These are phyloP conservation scores for Falco peregrinus DNA, from an alignment of 2,797 vertebrate genomes.

Conservation along the genomic window DNA sequence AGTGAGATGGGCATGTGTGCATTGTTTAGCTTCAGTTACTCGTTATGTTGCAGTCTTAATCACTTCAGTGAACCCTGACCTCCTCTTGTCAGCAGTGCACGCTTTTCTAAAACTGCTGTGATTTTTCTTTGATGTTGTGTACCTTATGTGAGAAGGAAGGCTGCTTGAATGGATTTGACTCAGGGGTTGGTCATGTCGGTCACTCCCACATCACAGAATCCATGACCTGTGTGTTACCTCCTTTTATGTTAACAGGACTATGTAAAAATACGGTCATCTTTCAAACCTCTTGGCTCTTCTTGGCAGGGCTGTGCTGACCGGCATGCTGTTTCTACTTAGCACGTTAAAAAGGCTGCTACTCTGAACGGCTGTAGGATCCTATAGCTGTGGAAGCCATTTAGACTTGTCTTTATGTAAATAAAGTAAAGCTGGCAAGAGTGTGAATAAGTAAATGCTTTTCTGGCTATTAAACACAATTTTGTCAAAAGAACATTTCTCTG, in stretches of 20 bases:
- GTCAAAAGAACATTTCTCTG: neutral
- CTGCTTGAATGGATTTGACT: neutral
- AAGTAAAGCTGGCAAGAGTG: neutral
- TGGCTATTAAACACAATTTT: neutral
- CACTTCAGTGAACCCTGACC: neutral
- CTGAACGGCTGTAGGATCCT: neutral
- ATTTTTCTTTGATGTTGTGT: neutral
- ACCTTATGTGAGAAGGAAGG: neutral
- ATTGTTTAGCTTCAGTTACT: neutral
- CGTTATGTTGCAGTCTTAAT: neutral
- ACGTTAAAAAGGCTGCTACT: constrained; percentile 5
- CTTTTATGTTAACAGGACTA: neutral
- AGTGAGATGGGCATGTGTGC: neutral
- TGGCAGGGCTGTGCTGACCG: constrained; percentile 26
- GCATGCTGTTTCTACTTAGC: constrained; percentile 39
- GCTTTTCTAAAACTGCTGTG: neutral
- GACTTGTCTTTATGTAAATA: neutral
- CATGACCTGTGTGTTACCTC: neutral
- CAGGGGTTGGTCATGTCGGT: neutral
- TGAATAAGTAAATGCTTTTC: neutral
- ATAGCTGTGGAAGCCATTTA: neutral
- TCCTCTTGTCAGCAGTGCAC: neutral
- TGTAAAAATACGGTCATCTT: neutral
- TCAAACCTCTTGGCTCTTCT: constrained; percentile 5
- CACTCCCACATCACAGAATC: neutral